These are phyloP conservation scores for Hippocampus kuda DNA, from an alignment of 2,797 vertebrate species.

Conservation along the genomic window DNA sequence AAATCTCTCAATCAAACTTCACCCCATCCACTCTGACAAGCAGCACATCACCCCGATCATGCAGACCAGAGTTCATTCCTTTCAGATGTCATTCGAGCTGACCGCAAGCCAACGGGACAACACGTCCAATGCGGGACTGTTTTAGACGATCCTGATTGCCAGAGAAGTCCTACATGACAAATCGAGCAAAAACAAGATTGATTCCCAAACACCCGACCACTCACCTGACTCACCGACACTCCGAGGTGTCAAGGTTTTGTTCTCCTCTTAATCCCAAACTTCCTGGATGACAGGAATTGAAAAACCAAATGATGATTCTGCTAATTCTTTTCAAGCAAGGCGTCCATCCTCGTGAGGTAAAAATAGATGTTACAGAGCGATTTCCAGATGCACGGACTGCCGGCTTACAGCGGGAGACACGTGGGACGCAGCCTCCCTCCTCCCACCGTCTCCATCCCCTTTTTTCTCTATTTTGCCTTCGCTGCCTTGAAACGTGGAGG, in stretches of 20 bases:
- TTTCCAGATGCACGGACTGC: conserved; percentile 22
- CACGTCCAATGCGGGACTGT: background rate
- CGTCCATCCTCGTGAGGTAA: conserved; percentile 35
- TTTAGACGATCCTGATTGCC: background rate
- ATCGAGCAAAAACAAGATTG: background rate
- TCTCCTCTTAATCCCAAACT: background rate
- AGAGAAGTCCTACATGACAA: background rate
- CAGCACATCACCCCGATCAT: conserved; percentile 1
- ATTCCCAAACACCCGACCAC: background rate
- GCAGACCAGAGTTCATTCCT: background rate
- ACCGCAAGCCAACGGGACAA: background rate
- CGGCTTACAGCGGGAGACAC: conserved; percentile 44
- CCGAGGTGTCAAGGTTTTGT: background rate
- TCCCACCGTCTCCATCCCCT: conserved; percentile 26
- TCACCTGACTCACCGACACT: conserved; percentile 1
- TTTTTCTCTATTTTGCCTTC: conserved; percentile 32
- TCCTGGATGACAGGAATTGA: background rate
- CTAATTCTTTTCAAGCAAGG: background rate
- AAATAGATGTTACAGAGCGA: conserved; percentile 19
- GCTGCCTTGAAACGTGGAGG: conserved; percentile 46
- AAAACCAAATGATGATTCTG: background rate
- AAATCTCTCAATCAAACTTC: background rate
- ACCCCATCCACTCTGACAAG: conserved; percentile 4
- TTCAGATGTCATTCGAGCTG: background rate
- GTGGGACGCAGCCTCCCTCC: conserved; percentile 44